Evolutionary conservation across 2,888 invertebrate species (phyloP), one percentile per base, ranked within the genome.

Genomic region (Muscina levida): DNA sequence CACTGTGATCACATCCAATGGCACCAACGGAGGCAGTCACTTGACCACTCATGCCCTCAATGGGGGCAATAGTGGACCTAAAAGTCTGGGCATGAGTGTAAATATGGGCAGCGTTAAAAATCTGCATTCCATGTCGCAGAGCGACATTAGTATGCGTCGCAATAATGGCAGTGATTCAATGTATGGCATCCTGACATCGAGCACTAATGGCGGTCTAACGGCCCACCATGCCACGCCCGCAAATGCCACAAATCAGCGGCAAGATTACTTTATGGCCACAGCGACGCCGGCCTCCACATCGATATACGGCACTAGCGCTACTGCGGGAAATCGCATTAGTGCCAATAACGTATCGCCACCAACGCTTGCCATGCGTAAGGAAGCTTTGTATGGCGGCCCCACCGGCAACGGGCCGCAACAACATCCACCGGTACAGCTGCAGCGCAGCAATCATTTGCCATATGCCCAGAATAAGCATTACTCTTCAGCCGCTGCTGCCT

Each of bases 81-180:
- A 85, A 78, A 84, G 85, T 44, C 80, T 85, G 77, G 85, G 84
- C 42, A 82, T 84, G 70, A 83, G 83, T 68, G 74, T 85, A 19
- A 86, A 88, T 82, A 85, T 88, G 84, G 89, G 88, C 22, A 88
- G 89, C 83, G 86, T 87, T 80, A 88, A 87, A 82, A 90, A 89
- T 80, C 84, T 90, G 70, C 89, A 89, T 84, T 87, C 88, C 51
- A 88, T 90, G 87, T 88, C 90, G 46, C 89, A 89, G 77, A 90
- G 86, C 85, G 90, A 90, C 68, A 86, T 89, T 24, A 87, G 87
- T 70, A 86, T 86, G 62, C 88, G 89, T 2, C 86, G 86, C 42
- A 84, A 78, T 65, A 82, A 82, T 67, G 83, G 82, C 44, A 80
- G 74, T 51, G 82, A 82, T 65, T 73, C 82, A 8, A 82, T 83